Percentiles rank a stretch among this genome's conserved stretches.
These are phyloP conservation scores for Andrena fulva DNA, from an alignment of 2,888 invertebrate genomes.

Conservation along the genomic window DNA sequence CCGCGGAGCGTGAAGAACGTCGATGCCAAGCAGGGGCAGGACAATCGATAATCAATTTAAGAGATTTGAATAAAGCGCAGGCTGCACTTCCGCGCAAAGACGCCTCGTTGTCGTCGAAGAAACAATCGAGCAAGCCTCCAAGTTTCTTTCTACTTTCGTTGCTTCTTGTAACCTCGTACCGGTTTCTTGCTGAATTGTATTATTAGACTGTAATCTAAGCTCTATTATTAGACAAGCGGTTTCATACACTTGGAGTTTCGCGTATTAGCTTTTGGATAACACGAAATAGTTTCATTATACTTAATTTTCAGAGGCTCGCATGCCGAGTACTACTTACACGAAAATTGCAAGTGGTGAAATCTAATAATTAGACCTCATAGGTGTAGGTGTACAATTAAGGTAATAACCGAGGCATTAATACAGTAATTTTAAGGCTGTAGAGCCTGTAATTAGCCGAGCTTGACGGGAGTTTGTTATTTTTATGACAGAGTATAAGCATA, in stretches of 20 bases:
- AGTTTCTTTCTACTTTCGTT: background rate
- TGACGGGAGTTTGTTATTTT: background rate
- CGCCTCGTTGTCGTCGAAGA: background rate
- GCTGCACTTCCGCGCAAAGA: background rate
- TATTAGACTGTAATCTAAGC: too few species aligned
- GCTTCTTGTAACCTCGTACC: background rate
- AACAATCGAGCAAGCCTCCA: background rate
- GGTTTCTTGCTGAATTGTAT: too few species aligned
- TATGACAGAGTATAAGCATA: background rate
- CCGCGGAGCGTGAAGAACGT: background rate
- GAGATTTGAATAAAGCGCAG: slow-evolving; percentile 16
- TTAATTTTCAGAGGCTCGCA: background rate
- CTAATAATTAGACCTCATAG: background rate
- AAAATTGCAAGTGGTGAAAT: background rate
- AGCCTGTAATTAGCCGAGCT: background rate
- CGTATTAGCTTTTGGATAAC: background rate
- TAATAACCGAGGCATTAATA: slow-evolving; percentile 1
- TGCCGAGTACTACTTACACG: background rate
- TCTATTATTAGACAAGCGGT: too few species aligned
- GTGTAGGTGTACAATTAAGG: background rate
- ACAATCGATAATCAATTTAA: slow-evolving; percentile 20
- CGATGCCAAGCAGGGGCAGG: background rate
- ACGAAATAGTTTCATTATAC: slow-evolving; percentile 3
- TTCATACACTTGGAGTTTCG: too few species aligned
- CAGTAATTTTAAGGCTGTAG: background rate